Base-by-base conservation (phyloP, 2,797 vertebrate genomes). In the Phrynocephalus guinanensis region DNA sequence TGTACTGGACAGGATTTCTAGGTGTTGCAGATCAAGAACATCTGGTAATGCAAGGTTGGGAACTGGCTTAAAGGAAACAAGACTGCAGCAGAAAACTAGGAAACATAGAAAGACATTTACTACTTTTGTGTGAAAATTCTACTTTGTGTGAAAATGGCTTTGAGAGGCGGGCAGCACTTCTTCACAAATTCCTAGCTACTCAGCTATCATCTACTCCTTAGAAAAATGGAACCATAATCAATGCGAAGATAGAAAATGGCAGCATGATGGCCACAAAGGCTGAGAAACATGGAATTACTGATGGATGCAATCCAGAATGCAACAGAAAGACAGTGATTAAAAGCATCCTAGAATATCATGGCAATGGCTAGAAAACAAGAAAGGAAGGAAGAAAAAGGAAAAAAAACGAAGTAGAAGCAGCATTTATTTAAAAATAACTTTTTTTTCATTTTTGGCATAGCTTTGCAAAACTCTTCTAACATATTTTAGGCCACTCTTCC, bases 161-260 rank as follows among this genome's bases (percentile, higher is more conserved):
- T 68, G 38, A 48, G 72, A 66, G 44, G 26, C 26, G 15, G 83
- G 33, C 28, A 85, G 16, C 20, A 33, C 24, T 11, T n/a, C 1
- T 33, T 16, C 4, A 72, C 70, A 72, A 30, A 30, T 72, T 80
- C 82, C 56, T 33, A 77, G 56, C 66, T 77, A 24, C 80, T 0
- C 5, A 82, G 79, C 78, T 75, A 38, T 86, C 84, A 88, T 67
- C 60, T 72, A 86, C 77, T 82, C 77, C 0, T 73, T 88, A 88
- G 60, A 83, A 91, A 67, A 93, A 86, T 89, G 79, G 82, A 89
- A 78, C 76, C 83, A 56, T 85, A 91, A n/a, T 79, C 13, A 88
- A 88, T 73, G 86, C 76, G 79, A 88, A 77, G 73, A 83, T 87
- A 73, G 89, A 50, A 83, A 93, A 79, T 68, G 79, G 81, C 68